Evolutionary conservation across 2,113 vertebrate species (phyloP).

Genomic region (Eolophus roseicapilla): DNA sequence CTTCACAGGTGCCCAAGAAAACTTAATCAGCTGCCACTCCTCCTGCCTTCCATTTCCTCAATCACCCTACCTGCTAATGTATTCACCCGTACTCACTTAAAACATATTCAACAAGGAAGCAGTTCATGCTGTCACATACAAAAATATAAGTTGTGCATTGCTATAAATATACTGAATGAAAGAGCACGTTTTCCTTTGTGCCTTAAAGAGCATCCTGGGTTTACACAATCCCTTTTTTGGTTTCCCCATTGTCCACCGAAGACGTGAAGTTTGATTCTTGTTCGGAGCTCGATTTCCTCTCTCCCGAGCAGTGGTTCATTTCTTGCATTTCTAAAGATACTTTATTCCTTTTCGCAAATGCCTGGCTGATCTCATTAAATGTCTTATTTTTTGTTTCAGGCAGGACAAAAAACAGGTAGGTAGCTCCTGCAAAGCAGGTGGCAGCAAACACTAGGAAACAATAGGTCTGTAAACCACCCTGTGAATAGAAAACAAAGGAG

Average conservation of each 20-base stretch:
- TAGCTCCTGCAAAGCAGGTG: constrained; percentile 77
- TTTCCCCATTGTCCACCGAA: not conserved
- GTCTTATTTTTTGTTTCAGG: constrained; percentile 97
- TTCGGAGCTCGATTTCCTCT: not conserved
- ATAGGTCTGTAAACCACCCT: constrained; percentile 83
- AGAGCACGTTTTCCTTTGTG: fast-evolving
- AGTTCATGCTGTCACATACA: not conserved
- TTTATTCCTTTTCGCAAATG: constrained; percentile 89
- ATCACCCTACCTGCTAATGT: not conserved
- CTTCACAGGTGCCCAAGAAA: not conserved
- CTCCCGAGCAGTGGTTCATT: constrained; percentile 23
- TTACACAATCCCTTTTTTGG: constrained; percentile 34
- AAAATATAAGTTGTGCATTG: not conserved
- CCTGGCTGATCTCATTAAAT: constrained; percentile 87
- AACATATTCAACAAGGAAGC: not conserved
- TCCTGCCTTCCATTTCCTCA: not conserved
- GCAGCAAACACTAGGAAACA: constrained; percentile 90
- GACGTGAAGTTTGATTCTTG: constrained; percentile 39
- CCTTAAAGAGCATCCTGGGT: not conserved
- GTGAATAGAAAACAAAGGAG: constrained; percentile 12
- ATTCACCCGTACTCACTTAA: not conserved
- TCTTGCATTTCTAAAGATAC: constrained; percentile 64
- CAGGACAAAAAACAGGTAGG: constrained; percentile 84
- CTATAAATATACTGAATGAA: not conserved
- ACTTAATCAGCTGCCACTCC: not conserved